phyloP scores from a whole-genome alignment of 2,797 vertebrate species.

The Sebastiscus tertius region DNA sequence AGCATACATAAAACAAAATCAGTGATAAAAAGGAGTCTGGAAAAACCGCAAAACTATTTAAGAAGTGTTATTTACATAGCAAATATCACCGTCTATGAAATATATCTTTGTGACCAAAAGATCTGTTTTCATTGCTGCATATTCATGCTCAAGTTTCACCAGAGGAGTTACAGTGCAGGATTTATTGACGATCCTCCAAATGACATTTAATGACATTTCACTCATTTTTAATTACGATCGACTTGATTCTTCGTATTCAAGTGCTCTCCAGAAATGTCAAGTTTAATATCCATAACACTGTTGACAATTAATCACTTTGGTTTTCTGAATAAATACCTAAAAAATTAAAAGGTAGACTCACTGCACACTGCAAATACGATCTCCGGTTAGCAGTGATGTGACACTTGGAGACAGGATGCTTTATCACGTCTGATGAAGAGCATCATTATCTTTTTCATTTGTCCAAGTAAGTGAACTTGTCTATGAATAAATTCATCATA shows the following conservation, averaged over 20 bases:
- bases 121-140: neutral
- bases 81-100: neutral
- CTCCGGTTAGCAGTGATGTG: slow-evolving; percentile 14
- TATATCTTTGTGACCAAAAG: neutral
- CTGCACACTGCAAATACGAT: neutral
- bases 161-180: neutral
- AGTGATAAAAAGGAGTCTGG: neutral
- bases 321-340: neutral
- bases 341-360: neutral
- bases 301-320: slow-evolving; percentile 15
- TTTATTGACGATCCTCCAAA: neutral
- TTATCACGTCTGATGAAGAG: slow-evolving; percentile 25
- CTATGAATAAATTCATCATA: slow-evolving; percentile 32
- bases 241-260: neutral
- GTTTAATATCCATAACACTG: slow-evolving; percentile 1
- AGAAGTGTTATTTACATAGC: neutral
- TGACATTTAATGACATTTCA: slow-evolving; percentile 23
- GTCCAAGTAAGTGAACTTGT: slow-evolving; percentile 21
- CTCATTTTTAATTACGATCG: slow-evolving; percentile 5
- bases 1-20: neutral
- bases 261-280: slow-evolving; percentile 8
- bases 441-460: slow-evolving; percentile 37
- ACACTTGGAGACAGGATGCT: neutral
- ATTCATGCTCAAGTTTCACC: neutral
- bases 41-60: neutral